Base-by-base conservation (phyloP, 2,113 vertebrate genomes). In the Eira barbara region DNA sequence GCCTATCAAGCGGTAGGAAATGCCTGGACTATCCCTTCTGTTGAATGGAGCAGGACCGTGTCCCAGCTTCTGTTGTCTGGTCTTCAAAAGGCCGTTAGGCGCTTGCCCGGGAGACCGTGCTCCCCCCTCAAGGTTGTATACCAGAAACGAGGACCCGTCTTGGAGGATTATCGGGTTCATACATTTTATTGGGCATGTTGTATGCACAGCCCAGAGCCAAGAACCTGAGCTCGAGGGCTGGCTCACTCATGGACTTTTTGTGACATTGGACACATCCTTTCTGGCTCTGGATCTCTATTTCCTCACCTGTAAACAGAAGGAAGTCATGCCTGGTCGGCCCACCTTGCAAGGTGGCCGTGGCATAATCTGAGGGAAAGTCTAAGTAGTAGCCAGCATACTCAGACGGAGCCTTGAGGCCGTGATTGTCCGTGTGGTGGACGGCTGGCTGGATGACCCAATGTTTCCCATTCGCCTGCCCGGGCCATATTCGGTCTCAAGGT, bases 21-120 rank as follows among this genome's bases (percentile, higher is more conserved):
- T 20, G 92, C 86, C 65, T 82, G 79, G 63, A 49, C 55, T 20
- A 1, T 39, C 31, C 34, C n/a, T 21, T 82, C 61, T 12, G 15
- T 42, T 47, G 85, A 67, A 45, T 14, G 17, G 47, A 65, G 83
- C 17, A 3, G 88, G 76, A 2, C 45, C 27, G 21, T 11, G 89
- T 42, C 31, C 4, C 12, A 29, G n/a, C 8, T 73, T 78, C 63
- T 5, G 6, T 2, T 10, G 45, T 59, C 12, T 0, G n/a, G 52
- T 74, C 47, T 47, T 61, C 18, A 20, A 42, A 25, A 59, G 39
- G 82, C 82, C 61, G 11, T 21, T 10, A 61, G 55, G 57, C 39
- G 69, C 85, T 79, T 0, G 0, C 82, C 67, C 12, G 0, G 10
- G 18, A 7, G 45, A 12, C 47, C 0, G 0, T 47, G 57, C 36